These are phyloP conservation scores for Rhabdomys pumilio DNA, from an alignment of 2,797 vertebrate genomes.

Conservation along the genomic window DNA sequence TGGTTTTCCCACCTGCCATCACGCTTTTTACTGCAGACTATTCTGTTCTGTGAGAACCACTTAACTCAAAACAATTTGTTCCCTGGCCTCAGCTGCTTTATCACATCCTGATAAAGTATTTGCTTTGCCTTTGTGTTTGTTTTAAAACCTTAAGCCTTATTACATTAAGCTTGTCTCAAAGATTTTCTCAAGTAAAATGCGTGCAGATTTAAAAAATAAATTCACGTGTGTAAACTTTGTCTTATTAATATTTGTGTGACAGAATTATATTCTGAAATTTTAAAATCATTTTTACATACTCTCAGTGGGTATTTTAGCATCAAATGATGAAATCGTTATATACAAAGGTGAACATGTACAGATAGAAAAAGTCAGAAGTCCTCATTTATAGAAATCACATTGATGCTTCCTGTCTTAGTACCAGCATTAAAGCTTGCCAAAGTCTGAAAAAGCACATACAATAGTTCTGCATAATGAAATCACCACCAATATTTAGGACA, in stretches of 20 bases:
- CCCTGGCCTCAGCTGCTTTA: not conserved
- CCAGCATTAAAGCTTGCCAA: not conserved
- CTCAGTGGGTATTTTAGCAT: not conserved
- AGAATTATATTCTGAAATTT: not conserved
- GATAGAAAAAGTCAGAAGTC: not conserved
- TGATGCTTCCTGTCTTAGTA: not conserved
- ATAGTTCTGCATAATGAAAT: not conserved
- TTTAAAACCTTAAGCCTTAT: not conserved
- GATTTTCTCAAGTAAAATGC: slow-evolving; percentile 21
- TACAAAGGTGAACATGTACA: not conserved
- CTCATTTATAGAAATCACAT: not conserved
- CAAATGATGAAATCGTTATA: not conserved
- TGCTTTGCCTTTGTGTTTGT: not conserved
- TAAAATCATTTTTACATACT: not conserved
- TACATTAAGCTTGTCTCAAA: slow-evolving; percentile 34
- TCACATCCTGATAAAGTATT: not conserved
- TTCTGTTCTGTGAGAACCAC: not conserved
- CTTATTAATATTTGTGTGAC: not conserved
- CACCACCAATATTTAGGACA: not conserved
- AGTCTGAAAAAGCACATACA: not conserved
- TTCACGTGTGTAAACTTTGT: not conserved
- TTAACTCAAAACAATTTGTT: not conserved
- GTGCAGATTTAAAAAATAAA: not conserved
- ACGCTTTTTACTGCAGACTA: not conserved
- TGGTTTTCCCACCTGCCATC: slow-evolving; percentile 27